Evolutionary conservation across 2,888 invertebrate species (phyloP).

Genomic region (Pocota personata): DNA sequence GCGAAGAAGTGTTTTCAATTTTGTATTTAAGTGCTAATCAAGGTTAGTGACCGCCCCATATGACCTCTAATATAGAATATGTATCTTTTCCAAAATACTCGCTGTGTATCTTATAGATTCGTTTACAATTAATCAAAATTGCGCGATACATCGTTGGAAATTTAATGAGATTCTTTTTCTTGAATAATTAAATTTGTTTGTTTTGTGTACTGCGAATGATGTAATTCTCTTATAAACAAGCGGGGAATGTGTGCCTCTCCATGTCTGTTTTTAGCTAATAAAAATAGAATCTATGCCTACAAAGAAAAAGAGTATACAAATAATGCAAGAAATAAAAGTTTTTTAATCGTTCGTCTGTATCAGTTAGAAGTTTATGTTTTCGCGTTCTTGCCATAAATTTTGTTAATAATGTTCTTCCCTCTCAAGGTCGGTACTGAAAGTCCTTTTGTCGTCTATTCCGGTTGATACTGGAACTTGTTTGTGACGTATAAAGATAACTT

Average conservation of each 20-base stretch:
- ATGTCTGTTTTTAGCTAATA: background rate
- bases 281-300: background rate
- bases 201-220: slow-evolving; percentile 4
- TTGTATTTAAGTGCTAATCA: slow-evolving; percentile 33
- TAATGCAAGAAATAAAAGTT: background rate
- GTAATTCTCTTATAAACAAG: background rate
- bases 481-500: slow-evolving; percentile 14
- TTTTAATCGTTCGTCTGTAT: background rate
- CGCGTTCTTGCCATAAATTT: background rate
- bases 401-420: background rate
- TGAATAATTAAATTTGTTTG: slow-evolving; percentile 2
- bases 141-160: background rate
- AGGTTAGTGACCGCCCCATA: slow-evolving; percentile 38
- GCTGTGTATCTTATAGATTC: background rate
- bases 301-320: background rate
- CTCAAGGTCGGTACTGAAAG: slow-evolving; percentile 33
- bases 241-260: background rate
- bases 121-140: background rate
- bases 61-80: background rate
- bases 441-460: background rate
- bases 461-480: background rate
- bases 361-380: background rate
- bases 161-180: slow-evolving; percentile 4
- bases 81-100: background rate
- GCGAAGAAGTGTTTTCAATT: background rate